Percentiles rank a stretch among this genome's conserved stretches.
Conservation (phyloP, 1,140 invertebrate species). For the Bombus waltoni region DNA sequence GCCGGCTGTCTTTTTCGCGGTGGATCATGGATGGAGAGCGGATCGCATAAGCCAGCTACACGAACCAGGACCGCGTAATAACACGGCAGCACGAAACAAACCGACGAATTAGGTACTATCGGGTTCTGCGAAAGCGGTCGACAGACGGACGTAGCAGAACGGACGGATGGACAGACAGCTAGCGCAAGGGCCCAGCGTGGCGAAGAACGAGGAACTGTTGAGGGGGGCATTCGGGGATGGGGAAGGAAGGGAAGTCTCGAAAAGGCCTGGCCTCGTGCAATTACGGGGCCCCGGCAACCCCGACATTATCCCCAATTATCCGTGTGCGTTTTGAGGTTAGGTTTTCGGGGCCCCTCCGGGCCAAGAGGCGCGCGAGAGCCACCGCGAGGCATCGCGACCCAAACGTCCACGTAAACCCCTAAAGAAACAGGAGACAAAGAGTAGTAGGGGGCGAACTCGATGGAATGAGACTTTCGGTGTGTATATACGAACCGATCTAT, state of each 20-base stretch:
- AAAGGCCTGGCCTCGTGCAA: constrained; percentile 76
- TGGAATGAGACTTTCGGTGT: constrained; percentile 20
- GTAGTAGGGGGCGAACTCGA: constrained; percentile 7
- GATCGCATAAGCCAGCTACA: constrained; percentile 54
- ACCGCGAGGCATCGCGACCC: constrained; percentile 66
- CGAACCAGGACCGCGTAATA: constrained; percentile 70
- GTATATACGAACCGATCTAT: constrained; percentile 57
- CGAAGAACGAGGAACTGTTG: constrained; percentile 52
- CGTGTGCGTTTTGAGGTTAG: constrained; percentile 77
- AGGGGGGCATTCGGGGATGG: constrained; percentile 12
- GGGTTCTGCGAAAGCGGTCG: constrained; percentile 71
- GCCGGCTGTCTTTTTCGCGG: constrained; percentile 50
- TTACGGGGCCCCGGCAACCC: constrained; percentile 77
- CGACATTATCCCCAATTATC: constrained; percentile 81
- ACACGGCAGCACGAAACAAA: constrained; percentile 77
- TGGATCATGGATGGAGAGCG: constrained; percentile 42
- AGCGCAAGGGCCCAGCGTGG: constrained; percentile 49
- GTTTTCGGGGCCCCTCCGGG: constrained; percentile 73
- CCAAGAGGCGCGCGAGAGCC: constrained; percentile 66
- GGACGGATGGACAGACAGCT: constrained; percentile 64
- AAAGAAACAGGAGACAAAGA: constrained; percentile 51
- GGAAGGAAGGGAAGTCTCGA: constrained; percentile 65
- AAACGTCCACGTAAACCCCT: constrained; percentile 54
- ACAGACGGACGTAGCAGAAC: constrained; percentile 66
- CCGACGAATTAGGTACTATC: constrained; percentile 74